These are phyloP conservation scores for Equus przewalskii DNA, from an alignment of 2,113 vertebrate species.

Conservation along the genomic window DNA sequence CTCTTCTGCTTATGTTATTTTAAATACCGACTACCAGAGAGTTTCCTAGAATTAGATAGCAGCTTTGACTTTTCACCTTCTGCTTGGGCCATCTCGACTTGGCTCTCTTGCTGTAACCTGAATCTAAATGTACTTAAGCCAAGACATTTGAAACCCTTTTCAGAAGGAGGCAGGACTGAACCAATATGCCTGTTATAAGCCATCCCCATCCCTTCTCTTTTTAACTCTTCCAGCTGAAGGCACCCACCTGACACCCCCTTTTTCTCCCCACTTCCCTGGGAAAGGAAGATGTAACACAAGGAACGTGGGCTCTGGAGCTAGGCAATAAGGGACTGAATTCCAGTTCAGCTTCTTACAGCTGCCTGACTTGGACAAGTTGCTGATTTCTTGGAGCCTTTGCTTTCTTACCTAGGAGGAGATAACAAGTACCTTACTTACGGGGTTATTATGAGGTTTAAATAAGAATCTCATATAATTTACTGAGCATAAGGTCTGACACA, in stretches of 20 bases:
- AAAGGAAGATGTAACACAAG: not conserved
- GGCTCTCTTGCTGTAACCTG: not conserved
- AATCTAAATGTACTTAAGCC: not conserved
- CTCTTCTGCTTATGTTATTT: not conserved
- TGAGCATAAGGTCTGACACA: not conserved
- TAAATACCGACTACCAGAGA: not conserved
- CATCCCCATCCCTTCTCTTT: not conserved
- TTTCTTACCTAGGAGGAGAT: not conserved
- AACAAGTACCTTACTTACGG: not conserved
- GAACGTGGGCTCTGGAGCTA: not conserved
- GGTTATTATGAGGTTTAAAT: not conserved
- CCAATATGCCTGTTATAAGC: no score
- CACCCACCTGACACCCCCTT: fast-evolving
- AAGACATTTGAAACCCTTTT: not conserved
- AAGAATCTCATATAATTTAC: not conserved
- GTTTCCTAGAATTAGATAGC: not conserved
- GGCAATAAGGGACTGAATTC: not conserved
- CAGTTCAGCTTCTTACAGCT: not conserved
- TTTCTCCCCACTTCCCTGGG: fast-evolving
- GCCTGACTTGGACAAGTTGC: not conserved
- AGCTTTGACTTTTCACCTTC: not conserved
- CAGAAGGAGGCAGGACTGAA: not conserved
- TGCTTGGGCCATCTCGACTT: not conserved
- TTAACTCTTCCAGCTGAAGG: no score
- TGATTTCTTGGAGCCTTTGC: not conserved